Conservation (phyloP, 1,140 invertebrate genomes). For the Euschistus heros region DNA sequence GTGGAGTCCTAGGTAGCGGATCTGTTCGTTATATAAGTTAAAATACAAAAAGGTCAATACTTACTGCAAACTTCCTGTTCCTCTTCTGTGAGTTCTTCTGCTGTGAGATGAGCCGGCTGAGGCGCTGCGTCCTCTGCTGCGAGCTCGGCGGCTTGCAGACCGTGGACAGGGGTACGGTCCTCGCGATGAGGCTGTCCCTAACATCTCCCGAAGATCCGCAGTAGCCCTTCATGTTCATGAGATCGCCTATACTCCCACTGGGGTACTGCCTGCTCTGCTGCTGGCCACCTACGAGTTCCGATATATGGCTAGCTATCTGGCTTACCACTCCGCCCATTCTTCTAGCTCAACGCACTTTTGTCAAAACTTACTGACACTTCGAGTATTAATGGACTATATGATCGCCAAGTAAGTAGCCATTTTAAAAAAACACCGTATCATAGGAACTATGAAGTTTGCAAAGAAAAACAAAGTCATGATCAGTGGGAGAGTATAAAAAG, state of each 20-base stretch:
- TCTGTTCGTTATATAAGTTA: no score
- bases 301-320: not conserved
- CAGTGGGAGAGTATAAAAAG: no score
- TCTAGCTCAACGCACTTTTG: not conserved
- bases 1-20: no score
- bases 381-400: no score
- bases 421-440: no score
- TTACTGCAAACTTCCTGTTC: not conserved
- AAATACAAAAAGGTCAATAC: not conserved
- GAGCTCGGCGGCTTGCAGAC: conserved; percentile 39
- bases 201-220: conserved; percentile 36
- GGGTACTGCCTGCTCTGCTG: not conserved
- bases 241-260: conserved; percentile 56
- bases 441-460: no score
- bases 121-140: conserved; percentile 50
- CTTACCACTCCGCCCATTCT: not conserved
- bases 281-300: not conserved
- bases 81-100: conserved; percentile 23
- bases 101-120: conserved; percentile 50
- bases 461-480: no score
- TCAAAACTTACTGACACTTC: no score
- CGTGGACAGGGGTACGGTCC: conserved; percentile 57
- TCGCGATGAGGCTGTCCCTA: conserved; percentile 40
- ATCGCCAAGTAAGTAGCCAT: no score
- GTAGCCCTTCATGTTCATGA: conserved; percentile 64